Base-by-base conservation (phyloP, 1,140 invertebrate genomes). In the Prorops nasuta region DNA sequence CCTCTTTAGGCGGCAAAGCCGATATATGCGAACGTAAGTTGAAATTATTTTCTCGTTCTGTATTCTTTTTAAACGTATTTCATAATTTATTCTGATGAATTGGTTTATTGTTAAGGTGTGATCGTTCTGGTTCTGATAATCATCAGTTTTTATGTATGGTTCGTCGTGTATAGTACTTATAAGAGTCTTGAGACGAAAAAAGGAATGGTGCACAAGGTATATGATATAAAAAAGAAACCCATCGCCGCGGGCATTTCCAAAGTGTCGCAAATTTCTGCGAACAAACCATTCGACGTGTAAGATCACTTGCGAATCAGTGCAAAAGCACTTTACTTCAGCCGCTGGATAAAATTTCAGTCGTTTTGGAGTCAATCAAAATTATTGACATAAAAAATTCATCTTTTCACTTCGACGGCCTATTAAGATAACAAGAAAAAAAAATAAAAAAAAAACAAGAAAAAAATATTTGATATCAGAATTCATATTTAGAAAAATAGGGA, bases 131-230 rank as follows among this genome's bases (percentile, higher is more conserved):
- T 66, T n/a, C 39, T 72, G 15, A 59, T 70, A 38, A 60, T 63
- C 9, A 40, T 73, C 16, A 73, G 66, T 28, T 66, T 78, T 41
- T 80, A 77, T 56, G 54, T 76, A 31, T 80, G 77, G 77, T 67
- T 79, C 14, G 73, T 77, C 1, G 79, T 80, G 0, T 81, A 79
- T 45, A 79, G 78, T 37, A 72, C 74, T 19, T 81, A 81, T 54
- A 71, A 71, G 44, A 68, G 61, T 49, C 51, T 76, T 6, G 72
- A 75, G 28, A 63, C 64, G 0, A 77, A 77, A 32, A 73, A 74
- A 36, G 71, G 70, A 16, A 44, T 77, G 0, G 69, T 60, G 4
- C 74, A 78, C 35, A 66, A 73, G 46, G 64, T 76, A 3, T 67
- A 77, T 21, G 54, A 45, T 9, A 21, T 63, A 0, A 72, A 62